phyloP scores from a whole-genome alignment of 2,888 invertebrate genomes.

The Drosophila demipolita region DNA sequence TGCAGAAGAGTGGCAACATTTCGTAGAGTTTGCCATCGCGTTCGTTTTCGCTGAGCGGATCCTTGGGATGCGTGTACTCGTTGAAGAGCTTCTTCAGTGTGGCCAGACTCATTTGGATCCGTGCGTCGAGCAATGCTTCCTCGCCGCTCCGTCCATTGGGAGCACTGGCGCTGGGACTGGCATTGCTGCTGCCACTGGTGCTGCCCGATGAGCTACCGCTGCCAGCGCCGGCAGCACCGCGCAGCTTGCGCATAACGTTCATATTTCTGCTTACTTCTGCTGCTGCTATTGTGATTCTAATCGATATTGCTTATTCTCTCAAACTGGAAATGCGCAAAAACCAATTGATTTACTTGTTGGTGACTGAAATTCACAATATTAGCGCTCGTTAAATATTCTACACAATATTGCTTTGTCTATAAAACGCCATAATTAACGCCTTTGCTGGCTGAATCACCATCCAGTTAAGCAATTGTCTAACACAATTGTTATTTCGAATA shows the following conservation, averaged over 20 bases:
- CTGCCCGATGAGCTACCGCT: slow-evolving; percentile 53
- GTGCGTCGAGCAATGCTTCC: slow-evolving; percentile 88
- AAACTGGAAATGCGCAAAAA: slow-evolving; percentile 49
- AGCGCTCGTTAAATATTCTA: slow-evolving; percentile 25
- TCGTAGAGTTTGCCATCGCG: slow-evolving; percentile 97
- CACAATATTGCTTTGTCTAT: slow-evolving; percentile 36
- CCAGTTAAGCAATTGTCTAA: slow-evolving; percentile 26
- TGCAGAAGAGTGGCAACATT: slow-evolving; percentile 99
- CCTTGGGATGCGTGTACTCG: slow-evolving; percentile 96
- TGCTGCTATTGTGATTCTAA: slow-evolving; percentile 9
- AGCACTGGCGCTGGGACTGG: slow-evolving; percentile 69
- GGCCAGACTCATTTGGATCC: slow-evolving; percentile 96
- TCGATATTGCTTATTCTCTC: slow-evolving; percentile 20
- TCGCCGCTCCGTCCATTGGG: slow-evolving; percentile 85
- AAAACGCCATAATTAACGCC: slow-evolving; percentile 46
- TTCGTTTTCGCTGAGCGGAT: slow-evolving; percentile 92
- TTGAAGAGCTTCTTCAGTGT: slow-evolving; percentile 98
- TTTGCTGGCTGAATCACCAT: slow-evolving; percentile 41
- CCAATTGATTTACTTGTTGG: slow-evolving; percentile 37
- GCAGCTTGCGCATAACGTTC: slow-evolving; percentile 97
- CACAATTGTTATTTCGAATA: slow-evolving; percentile 34
- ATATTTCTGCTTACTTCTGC: slow-evolving; percentile 84
- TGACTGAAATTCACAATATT: slow-evolving; percentile 48
- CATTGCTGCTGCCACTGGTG: slow-evolving; percentile 81
- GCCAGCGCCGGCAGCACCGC: slow-evolving; percentile 84